Percentiles rank a stretch among this genome's conserved stretches.
Evolutionary conservation across 2,113 vertebrate genomes (phyloP).

Genomic region (Tychaedon coryphoeus): DNA sequence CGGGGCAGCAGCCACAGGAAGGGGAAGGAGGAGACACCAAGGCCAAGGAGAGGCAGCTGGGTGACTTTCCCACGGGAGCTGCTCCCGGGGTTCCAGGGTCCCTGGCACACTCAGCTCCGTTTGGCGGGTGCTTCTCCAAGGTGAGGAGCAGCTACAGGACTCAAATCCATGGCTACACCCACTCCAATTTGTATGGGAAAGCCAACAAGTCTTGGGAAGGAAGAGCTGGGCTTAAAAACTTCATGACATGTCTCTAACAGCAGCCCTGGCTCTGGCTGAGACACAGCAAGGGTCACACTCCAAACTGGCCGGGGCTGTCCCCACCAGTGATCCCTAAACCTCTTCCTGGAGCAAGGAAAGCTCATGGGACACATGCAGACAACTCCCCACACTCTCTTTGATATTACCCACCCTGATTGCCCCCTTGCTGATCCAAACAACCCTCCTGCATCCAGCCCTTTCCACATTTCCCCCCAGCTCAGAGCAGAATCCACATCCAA

Average conservation of each 20-base stretch:
- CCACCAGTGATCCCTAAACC: too few relatives aligned
- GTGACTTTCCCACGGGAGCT: slow-evolving; percentile 38
- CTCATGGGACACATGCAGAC: fast-evolving
- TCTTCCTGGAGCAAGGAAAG: neutral
- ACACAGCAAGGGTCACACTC: neutral
- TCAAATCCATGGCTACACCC: neutral
- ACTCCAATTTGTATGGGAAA: neutral
- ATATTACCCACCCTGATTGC: neutral
- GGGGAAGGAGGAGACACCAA: neutral
- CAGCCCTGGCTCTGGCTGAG: neutral
- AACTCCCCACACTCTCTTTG: neutral
- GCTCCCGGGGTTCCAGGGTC: neutral
- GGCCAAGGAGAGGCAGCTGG: neutral
- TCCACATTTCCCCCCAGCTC: neutral
- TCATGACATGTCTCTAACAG: fast-evolving
- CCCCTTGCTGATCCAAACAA: neutral
- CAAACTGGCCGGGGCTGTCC: fast-evolving
- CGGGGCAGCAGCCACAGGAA: neutral
- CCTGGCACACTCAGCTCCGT: neutral
- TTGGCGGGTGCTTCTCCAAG: neutral
- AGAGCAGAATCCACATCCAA: neutral
- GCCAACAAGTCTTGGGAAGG: neutral
- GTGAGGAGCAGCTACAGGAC: neutral
- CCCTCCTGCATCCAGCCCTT: neutral
- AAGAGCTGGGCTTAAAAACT: neutral